A percentile compares a stretch with the other conserved stretches of the same genome.
Conservation (phyloP, 2,797 vertebrate species). For the Xerus rutilus region DNA sequence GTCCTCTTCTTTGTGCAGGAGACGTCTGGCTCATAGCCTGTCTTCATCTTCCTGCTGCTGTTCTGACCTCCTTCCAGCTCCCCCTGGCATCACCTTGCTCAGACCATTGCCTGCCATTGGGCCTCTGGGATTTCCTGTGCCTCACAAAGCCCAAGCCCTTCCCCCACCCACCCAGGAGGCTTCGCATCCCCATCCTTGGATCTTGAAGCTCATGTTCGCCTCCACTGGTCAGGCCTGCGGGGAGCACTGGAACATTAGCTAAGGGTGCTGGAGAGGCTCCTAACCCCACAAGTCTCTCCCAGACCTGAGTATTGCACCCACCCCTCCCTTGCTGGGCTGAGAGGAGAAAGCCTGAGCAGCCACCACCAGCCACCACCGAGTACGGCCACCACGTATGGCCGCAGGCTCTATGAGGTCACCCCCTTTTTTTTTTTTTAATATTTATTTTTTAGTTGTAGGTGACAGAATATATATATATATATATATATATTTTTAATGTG, state of each 20-base stretch:
- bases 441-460: too few species aligned
- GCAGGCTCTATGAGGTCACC: rapidly evolving
- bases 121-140: neutral
- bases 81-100: neutral
- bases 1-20: neutral
- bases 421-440: too few species aligned
- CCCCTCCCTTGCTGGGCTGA: neutral
- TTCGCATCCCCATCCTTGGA: neutral
- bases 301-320: rapidly evolving
- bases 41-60: neutral
- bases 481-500: too few species aligned
- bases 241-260: neutral
- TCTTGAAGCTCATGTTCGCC: neutral
- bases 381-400: too few species aligned
- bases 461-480: too few species aligned
- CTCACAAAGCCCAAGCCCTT: neutral
- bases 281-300: neutral
- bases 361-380: too few species aligned
- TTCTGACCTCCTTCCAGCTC: neutral
- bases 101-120: neutral
- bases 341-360: neutral
- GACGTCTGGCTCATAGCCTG: neutral
- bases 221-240: neutral
- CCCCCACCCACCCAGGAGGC: neutral
- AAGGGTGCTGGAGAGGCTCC: too few species aligned